A percentile compares a stretch with the other conserved stretches of the same genome.
Conservation (phyloP, 2,888 invertebrate species). For the Orthonychiurus folsomi region DNA sequence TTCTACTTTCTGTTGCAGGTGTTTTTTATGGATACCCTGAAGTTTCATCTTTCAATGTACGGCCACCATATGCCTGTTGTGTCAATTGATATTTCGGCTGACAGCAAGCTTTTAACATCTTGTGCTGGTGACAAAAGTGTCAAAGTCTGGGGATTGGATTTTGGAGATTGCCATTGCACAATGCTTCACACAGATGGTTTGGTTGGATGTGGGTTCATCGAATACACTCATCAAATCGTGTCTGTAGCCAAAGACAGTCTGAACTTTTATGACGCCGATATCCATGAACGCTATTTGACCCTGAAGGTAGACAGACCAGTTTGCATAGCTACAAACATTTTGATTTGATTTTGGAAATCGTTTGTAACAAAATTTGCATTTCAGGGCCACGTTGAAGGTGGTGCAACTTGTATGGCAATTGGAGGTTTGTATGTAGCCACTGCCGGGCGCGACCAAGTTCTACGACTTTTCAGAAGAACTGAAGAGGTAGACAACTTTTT, state of each 20-base stretch:
- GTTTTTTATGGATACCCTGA: conserved; percentile 35
- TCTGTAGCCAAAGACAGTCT: conserved; percentile 88
- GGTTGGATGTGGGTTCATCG: conserved; percentile 78
- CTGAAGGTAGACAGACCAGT: conserved; percentile 54
- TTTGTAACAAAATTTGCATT: conserved; percentile 13
- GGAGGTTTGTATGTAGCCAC: conserved; percentile 60
- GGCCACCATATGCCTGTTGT: conserved; percentile 92
- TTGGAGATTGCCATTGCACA: conserved; percentile 94
- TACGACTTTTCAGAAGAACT: conserved; percentile 52
- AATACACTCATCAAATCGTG: conserved; percentile 86
- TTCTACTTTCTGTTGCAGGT: conserved; percentile 17
- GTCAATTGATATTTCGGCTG: conserved; percentile 85
- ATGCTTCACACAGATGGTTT: conserved; percentile 93
- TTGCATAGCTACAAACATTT: not conserved
- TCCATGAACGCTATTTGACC: conserved; percentile 79
- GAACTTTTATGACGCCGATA: conserved; percentile 96
- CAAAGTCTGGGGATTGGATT: conserved; percentile 97
- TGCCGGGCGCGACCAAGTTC: conserved; percentile 50
- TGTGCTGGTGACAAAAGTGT: conserved; percentile 93
- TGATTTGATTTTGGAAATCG: not conserved
- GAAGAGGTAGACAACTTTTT: conserved; percentile 47
- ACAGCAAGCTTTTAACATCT: conserved; percentile 75
- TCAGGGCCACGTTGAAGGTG: conserved; percentile 37
- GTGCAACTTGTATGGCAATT: conserved; percentile 43
- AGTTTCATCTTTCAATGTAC: conserved; percentile 63